Base-by-base conservation (phyloP, 2,113 vertebrate species). In the Grantiella picta region DNA sequence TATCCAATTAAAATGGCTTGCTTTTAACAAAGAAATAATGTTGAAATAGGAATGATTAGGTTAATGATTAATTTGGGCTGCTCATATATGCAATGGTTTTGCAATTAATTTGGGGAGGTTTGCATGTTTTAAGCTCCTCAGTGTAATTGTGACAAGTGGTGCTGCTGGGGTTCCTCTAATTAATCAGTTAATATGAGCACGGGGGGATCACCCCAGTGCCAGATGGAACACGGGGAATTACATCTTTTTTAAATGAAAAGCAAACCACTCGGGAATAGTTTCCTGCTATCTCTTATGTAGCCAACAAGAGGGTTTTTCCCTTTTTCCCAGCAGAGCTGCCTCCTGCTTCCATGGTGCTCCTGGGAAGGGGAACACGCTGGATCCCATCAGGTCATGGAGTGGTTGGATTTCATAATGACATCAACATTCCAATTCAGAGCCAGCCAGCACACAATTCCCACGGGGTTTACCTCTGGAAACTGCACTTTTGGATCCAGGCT, bases 31-130 rank as follows among this genome's bases (percentile, higher is more conserved):
- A 86, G 92, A 88, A 90, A 89, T 54, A 33, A 90, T 35, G 78
- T 42, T 5, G 4, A 72, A 68, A 86, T 56, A 52, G 77, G 86
- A 91, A 72, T 72, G 56, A 96, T 91, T 89, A 89, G 61, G 65
- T 70, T 90, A 96, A 92, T 83, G 73, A 95, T 97, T 90, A 81
- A 94, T 89, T 92, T 28, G 68, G 82, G 83, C 81, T 82, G 68
- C 53, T 92, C 60, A 22, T 14, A 75, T 63, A 88, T 23, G 76
- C 90, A 94, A 84, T 38, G 24, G 82, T 65, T 84, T 44, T 33
- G 65, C 84, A 95, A 86, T 86, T 94, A 68, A 92, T 86, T 79
- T 49, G 84, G 88, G 86, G 78, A 90, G 69, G 65, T 52, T 61
- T 87, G 80, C 40, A 18, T 14, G 3, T 92, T 90, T 87, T 81